A percentile compares a stretch with the other conserved stretches of the same genome.
These are phyloP conservation scores for Ciconia maguari DNA, from an alignment of 2,113 vertebrate genomes.

Conservation along the genomic window DNA sequence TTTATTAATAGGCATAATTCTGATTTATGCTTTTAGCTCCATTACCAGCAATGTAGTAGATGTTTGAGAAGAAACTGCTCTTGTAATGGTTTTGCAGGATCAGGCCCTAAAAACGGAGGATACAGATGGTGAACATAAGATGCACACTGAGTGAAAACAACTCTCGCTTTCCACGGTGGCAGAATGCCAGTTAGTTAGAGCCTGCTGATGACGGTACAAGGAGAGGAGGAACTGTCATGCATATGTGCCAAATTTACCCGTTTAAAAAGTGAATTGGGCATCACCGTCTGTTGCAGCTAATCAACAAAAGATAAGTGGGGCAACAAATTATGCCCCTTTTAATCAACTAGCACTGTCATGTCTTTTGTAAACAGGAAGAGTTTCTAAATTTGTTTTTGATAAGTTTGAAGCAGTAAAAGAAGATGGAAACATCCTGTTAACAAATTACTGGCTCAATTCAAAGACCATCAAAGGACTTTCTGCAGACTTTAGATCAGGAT, in stretches of 20 bases:
- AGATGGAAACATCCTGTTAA: background rate
- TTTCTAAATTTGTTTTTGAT: conserved; percentile 19
- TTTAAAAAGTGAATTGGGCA: conserved; percentile 31
- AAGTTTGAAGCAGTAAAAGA: background rate
- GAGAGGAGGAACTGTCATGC: conserved; percentile 5
- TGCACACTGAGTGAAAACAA: background rate
- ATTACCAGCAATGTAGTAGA: background rate
- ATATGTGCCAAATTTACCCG: background rate
- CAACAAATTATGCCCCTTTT: conserved; percentile 30
- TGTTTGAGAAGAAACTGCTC: background rate
- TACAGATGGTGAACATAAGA: background rate
- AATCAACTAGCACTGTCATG: conserved; percentile 6
- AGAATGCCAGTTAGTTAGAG: background rate
- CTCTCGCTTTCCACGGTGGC: background rate
- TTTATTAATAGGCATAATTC: background rate
- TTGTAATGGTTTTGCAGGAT: background rate
- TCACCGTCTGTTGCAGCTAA: background rate
- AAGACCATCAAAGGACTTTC: background rate
- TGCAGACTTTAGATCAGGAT: background rate
- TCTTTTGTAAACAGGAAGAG: background rate
- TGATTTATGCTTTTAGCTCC: background rate
- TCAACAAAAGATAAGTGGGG: conserved; percentile 21
- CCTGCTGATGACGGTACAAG: background rate
- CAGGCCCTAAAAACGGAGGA: background rate
- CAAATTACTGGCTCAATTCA: background rate